A percentile compares a stretch with the other conserved stretches of the same genome.
These are phyloP conservation scores for Protonemura montana DNA, from an alignment of 2,888 invertebrate genomes.

Conservation along the genomic window DNA sequence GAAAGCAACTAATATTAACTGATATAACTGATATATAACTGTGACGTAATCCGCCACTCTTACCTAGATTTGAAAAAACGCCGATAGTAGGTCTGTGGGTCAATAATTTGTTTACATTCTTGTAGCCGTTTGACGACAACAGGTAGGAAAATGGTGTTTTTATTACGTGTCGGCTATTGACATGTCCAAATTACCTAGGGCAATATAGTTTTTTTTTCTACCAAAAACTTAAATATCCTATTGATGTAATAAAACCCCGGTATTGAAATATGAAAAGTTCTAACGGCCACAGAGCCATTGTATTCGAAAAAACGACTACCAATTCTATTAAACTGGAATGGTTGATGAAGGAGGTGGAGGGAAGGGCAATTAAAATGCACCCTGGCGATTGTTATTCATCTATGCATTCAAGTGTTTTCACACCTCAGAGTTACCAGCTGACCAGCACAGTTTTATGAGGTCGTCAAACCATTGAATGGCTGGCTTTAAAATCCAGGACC, in stretches of 20 bases:
- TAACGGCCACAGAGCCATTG: not conserved
- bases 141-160: too few relatives aligned
- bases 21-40: too few relatives aligned
- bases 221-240: not conserved
- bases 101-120: too few relatives aligned
- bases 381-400: not conserved
- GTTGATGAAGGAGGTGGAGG: not conserved
- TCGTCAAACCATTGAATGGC: constrained; percentile 41
- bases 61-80: too few relatives aligned
- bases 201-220: not conserved
- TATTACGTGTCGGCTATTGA: too few relatives aligned
- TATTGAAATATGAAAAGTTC: not conserved
- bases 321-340: not conserved
- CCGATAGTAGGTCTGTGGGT: too few relatives aligned
- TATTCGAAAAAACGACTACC: not conserved
- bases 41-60: too few relatives aligned
- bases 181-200: too few relatives aligned
- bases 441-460: constrained; percentile 43
- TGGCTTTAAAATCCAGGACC: constrained; percentile 22
- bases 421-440: constrained; percentile 9
- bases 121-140: too few relatives aligned
- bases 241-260: not conserved
- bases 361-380: not conserved
- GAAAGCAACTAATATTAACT: too few relatives aligned
- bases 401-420: constrained; percentile 34